Evolutionary conservation across 2,113 vertebrate species (phyloP).

Genomic region (Antigone vipio): DNA sequence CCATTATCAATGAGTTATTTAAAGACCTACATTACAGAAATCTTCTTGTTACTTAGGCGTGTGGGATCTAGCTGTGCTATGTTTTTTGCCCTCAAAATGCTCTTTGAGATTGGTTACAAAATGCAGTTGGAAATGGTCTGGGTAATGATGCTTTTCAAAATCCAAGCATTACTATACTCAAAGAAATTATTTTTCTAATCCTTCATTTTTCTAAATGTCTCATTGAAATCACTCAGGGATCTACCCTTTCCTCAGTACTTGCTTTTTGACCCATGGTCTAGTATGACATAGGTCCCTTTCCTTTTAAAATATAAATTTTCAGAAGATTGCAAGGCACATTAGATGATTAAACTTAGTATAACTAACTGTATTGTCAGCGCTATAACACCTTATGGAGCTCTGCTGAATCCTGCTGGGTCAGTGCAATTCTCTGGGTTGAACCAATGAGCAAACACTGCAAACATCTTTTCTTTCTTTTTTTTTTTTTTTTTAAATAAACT

Average conservation of each 20-base stretch:
- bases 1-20: background rate
- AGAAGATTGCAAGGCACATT: background rate
- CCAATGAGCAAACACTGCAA: background rate
- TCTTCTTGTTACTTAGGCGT: background rate
- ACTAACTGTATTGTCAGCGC: background rate
- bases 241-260: background rate
- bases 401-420: background rate
- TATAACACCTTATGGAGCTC: background rate
- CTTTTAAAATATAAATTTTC: background rate
- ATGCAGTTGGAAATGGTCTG: background rate
- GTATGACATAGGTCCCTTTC: background rate
- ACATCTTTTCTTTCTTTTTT: rapidly evolving
- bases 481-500: background rate
- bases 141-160: background rate
- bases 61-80: background rate
- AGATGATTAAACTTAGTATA: background rate
- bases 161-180: background rate
- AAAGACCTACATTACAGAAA: background rate
- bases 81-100: background rate
- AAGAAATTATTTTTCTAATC: background rate
- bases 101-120: background rate
- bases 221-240: background rate
- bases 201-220: background rate
- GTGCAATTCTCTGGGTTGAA: background rate
- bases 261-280: background rate